Percentiles rank a stretch among this genome's conserved stretches.
phyloP scores from a whole-genome alignment of 2,113 vertebrate genomes.

The Colossoma macropomum region DNA sequence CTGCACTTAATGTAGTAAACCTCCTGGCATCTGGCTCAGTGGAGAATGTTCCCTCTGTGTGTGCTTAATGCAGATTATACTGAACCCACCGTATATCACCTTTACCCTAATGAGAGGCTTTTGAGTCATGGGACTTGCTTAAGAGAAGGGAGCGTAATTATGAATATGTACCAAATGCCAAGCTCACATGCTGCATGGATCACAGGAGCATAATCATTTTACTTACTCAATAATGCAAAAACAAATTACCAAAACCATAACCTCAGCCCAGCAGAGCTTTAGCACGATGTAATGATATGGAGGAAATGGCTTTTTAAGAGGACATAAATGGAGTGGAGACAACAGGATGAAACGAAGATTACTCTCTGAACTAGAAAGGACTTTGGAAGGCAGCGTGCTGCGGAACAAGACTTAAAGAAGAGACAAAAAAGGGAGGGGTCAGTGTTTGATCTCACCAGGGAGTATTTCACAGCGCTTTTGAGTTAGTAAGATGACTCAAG shows the following conservation, averaged over 20 bases:
- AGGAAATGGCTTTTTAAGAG: constrained; percentile 13
- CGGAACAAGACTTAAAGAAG: background rate
- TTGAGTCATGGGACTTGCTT: background rate
- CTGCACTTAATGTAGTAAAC: background rate
- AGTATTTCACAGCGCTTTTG: no score
- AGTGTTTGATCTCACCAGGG: background rate
- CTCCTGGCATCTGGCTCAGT: background rate
- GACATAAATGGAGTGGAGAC: background rate
- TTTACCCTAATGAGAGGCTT: constrained; percentile 13
- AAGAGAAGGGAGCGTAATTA: constrained; percentile 7
- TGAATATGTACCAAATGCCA: background rate
- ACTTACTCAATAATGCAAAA: constrained; percentile 18
- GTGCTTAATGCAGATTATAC: constrained; percentile 5
- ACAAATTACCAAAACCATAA: background rate
- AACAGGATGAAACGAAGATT: background rate
- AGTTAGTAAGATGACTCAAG: no score
- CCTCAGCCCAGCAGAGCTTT: background rate
- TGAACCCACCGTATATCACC: background rate
- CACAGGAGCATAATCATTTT: constrained; percentile 4
- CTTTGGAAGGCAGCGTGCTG: background rate
- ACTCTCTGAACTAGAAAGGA: background rate
- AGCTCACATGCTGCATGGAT: background rate
- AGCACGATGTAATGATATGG: background rate
- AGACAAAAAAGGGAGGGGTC: background rate
- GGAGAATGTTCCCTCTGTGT: constrained; percentile 1